These are phyloP conservation scores for Peucedramus taeniatus DNA, from an alignment of 2,113 vertebrate species.

Conservation along the genomic window DNA sequence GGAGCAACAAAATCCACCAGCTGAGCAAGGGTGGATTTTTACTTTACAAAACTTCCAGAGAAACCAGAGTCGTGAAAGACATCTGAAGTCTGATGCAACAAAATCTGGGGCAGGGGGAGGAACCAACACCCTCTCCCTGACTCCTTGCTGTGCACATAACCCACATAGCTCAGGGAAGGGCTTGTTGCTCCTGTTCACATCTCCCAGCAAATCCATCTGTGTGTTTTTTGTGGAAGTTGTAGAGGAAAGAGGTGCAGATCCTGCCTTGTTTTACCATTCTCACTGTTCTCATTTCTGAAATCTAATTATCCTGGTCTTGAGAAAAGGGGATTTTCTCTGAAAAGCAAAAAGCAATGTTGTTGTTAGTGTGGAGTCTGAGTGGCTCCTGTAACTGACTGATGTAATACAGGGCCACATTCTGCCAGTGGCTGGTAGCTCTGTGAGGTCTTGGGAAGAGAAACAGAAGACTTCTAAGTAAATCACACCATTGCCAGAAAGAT, in stretches of 20 bases:
- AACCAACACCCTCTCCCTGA: neutral
- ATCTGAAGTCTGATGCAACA: neutral
- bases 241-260: neutral
- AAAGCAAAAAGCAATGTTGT: fast-evolving
- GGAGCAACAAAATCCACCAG: neutral
- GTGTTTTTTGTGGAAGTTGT: fast-evolving
- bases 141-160: neutral
- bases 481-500: neutral
- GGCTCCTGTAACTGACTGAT: neutral
- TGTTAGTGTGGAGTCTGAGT: neutral
- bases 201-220: neutral
- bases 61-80: neutral
- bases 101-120: neutral
- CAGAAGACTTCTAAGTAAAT: neutral
- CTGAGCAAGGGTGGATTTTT: neutral
- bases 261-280: neutral
- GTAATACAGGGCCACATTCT: neutral
- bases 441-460: neutral
- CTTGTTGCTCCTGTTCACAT: neutral
- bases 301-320: neutral
- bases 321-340: neutral
- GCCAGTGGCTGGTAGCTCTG: fast-evolving
- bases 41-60: neutral
- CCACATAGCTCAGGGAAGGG: neutral
- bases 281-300: fast-evolving